phyloP scores from a whole-genome alignment of 2,888 invertebrate genomes.

The Mythimna albipuncta region DNA sequence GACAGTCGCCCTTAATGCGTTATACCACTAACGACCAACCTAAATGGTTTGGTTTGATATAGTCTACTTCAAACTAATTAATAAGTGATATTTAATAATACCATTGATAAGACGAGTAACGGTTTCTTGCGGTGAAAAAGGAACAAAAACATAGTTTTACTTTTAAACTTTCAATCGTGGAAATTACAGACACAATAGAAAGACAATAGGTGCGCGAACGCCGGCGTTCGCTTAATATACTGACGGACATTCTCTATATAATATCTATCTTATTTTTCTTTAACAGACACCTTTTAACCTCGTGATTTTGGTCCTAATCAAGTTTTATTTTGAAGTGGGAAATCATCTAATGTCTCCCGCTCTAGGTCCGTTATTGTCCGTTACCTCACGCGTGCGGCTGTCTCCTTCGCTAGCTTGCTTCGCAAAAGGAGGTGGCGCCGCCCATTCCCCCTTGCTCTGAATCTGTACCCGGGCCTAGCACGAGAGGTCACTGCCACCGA shows the following conservation, averaged over 20 bases:
- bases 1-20: slow-evolving; percentile 61
- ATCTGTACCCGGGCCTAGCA: too few species aligned
- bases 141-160: neutral
- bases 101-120: slow-evolving; percentile 25
- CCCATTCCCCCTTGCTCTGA: too few species aligned
- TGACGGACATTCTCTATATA: neutral
- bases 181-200: too few species aligned
- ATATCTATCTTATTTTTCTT: neutral
- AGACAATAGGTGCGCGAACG: too few species aligned
- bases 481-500: too few species aligned
- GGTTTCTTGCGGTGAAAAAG: slow-evolving; percentile 4
- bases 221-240: too few species aligned
- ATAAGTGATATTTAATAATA: slow-evolving; percentile 26
- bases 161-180: too few species aligned
- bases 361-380: too few species aligned
- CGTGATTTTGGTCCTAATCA: slow-evolving; percentile 1
- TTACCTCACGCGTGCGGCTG: too few species aligned
- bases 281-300: neutral
- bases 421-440: too few species aligned
- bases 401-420: too few species aligned
- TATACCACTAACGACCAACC: slow-evolving; percentile 45
- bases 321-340: neutral
- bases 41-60: slow-evolving; percentile 48
- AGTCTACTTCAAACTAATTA: slow-evolving; percentile 42
- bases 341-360: too few species aligned